Evolutionary conservation across 2,797 vertebrate genomes (phyloP), one percentile per base, ranked within the genome.

Genomic region (Cossypha caffra): DNA sequence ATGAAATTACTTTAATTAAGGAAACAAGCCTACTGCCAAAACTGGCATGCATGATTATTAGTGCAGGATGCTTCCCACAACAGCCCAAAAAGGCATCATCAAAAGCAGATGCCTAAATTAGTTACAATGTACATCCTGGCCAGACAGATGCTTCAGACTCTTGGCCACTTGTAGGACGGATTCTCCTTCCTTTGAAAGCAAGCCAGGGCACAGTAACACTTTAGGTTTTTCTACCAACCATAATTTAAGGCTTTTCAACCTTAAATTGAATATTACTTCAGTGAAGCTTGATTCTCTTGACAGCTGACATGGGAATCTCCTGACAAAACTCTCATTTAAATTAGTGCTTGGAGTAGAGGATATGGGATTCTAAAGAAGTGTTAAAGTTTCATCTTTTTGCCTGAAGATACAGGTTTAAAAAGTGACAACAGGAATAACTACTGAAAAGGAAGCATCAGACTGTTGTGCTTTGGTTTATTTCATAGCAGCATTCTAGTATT

Each of bases 1-100:
- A 91, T 94, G 48, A 95, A 96, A 95, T 95, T 64, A 88, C 87
- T 96, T 95, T 95, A 95, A 96, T 97, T 94, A 96, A 95, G 96
- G 94, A 96, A 96, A 93, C 80, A 95, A 91, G 55, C 83, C 67
- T 55, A 40, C 77, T 94, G 95, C 95, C 96, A 96, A 95, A 97
- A 96, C 69, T 64, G 88, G 90, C 86, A 85, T 93, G 78, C 82
- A 88, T 77, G 82, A 78, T 85, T 91, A 81, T 97, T 95, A 95
- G 79, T 25, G 33, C 90, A 93, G 64, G 77, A 79, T 94, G 71
- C 91, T 95, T 97, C 94, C 86, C 94, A 90, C 83, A 94, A 68
- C 67, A 84, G 71, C 77, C 48, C 71, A 88, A 86, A 94, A 95
- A 93, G 93, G 42, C 89, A 73, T 88, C 91, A 93, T 96, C 90